phyloP scores from a whole-genome alignment of 2,113 vertebrate species.

The Illadopsis cleaveri region DNA sequence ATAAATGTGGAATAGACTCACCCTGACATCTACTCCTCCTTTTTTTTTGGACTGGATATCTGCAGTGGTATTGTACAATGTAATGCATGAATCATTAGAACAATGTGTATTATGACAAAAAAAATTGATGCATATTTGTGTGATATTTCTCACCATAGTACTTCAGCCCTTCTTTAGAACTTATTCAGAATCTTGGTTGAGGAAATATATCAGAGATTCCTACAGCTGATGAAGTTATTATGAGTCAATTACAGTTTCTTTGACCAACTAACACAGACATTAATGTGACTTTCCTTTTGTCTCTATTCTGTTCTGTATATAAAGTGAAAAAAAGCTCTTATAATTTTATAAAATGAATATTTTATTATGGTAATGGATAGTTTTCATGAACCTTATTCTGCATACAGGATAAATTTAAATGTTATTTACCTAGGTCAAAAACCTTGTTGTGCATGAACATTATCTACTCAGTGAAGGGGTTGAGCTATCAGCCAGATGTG shows the following conservation, averaged over 20 bases:
- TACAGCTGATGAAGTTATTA: neutral
- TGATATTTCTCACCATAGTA: neutral
- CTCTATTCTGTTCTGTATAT: neutral
- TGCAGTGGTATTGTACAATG: neutral
- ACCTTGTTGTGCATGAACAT: neutral
- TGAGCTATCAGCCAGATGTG: neutral
- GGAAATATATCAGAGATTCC: neutral
- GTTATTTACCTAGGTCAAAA: neutral
- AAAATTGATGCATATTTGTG: neutral
- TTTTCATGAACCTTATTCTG: neutral
- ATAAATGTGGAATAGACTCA: neutral
- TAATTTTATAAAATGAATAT: neutral
- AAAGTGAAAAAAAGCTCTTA: neutral
- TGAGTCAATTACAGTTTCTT: neutral
- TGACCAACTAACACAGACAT: neutral
- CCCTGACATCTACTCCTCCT: neutral
- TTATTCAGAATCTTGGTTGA: neutral
- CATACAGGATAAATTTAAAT: neutral
- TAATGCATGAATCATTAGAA: neutral
- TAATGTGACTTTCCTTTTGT: neutral
- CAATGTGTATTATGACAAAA: neutral
- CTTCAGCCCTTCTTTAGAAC: neutral
- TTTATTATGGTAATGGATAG: neutral
- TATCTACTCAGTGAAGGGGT: neutral
- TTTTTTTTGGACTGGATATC: neutral